Conservation (phyloP, 2,888 invertebrate species). For the Fragum fragum region DNA sequence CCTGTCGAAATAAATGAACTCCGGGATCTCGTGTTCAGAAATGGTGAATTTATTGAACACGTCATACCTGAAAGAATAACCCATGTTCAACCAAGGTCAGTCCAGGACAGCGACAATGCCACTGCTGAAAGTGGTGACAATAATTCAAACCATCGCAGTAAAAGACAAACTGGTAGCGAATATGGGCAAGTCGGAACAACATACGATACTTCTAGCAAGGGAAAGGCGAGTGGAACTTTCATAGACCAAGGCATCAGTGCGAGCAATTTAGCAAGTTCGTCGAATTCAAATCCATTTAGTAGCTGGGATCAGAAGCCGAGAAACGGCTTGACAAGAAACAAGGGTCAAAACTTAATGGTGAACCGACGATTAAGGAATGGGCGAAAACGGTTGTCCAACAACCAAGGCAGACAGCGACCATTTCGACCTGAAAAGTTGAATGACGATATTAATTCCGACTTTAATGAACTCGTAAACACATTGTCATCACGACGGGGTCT, state of each 20-base stretch:
- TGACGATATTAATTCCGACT: neutral
- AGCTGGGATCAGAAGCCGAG: neutral
- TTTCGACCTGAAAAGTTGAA: neutral
- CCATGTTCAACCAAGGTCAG: conserved; percentile 1
- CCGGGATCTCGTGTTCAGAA: neutral
- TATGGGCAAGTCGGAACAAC: neutral
- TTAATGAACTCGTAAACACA: neutral
- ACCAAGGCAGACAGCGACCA: neutral
- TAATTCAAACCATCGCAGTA: neutral
- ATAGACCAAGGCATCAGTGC: neutral
- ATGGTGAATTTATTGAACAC: neutral
- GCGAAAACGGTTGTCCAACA: neutral
- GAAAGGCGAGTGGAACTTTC: too few species aligned
- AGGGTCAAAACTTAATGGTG: neutral
- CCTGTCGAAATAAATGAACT: neutral
- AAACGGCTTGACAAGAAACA: neutral
- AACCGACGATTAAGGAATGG: conserved; percentile 1
- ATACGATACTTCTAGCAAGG: neutral
- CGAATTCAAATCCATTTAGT: neutral
- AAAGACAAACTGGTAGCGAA: conserved; percentile 1
- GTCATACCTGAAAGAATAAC: neutral
- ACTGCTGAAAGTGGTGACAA: neutral
- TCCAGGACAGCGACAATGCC: neutral
- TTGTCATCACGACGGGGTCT: neutral
- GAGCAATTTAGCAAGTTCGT: neutral